Conservation (phyloP, 2,797 vertebrate species). For the Sylvilagus floridanus region DNA sequence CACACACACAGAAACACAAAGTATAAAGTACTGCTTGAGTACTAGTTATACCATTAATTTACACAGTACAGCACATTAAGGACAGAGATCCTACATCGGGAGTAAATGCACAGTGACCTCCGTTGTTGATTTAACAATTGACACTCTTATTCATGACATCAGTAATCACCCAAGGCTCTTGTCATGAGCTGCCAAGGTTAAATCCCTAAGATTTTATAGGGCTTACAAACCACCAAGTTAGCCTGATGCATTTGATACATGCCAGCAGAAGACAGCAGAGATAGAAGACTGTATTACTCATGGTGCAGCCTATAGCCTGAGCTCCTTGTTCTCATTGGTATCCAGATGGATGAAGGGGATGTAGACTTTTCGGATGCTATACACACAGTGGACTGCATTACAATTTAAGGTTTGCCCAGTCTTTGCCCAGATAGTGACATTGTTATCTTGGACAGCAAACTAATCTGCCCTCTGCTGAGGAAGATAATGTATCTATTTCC, state of each 20-base stretch:
- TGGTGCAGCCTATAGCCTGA: neutral
- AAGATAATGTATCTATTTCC: neutral
- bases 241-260: neutral
- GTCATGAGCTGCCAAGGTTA: no score
- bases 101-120: no score
- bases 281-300: neutral
- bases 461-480: neutral
- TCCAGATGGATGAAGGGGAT: neutral
- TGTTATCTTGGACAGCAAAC: neutral
- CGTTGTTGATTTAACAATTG: no score
- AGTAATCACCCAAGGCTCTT: no score
- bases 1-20: no score
- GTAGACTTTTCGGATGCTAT: neutral
- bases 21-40: no score
- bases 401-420: neutral
- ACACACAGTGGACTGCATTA: neutral
- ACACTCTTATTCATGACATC: no score
- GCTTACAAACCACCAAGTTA: neutral
- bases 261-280: neutral
- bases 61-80: no score
- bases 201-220: neutral
- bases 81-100: no score
- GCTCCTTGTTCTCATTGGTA: neutral
- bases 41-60: no score
- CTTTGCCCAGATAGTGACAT: neutral